Conservation (phyloP, 2,797 vertebrate genomes). For the Linurgus olivaceus region DNA sequence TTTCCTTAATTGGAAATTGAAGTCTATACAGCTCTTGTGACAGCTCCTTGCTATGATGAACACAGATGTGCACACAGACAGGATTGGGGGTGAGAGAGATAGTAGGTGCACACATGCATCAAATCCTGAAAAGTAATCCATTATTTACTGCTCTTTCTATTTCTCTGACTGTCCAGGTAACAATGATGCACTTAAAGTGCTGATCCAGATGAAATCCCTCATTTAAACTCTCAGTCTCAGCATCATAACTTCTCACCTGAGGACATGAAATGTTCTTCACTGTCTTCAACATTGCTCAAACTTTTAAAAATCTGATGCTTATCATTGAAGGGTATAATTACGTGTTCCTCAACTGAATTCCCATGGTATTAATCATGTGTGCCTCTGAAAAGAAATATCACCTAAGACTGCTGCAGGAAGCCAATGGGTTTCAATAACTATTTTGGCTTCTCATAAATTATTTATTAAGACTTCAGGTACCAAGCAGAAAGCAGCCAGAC, state of each 20-base stretch:
- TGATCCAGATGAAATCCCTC: neutral
- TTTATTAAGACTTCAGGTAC: conserved; percentile 5
- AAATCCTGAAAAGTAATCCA: neutral
- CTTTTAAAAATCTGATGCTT: neutral
- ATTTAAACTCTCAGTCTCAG: neutral
- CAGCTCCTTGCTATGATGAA: neutral
- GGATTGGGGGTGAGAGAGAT: neutral
- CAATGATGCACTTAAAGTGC: neutral
- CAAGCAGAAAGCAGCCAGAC: neutral
- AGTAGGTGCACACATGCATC: neutral
- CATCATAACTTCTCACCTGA: neutral
- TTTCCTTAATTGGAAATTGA: neutral
- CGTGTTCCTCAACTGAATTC: neutral
- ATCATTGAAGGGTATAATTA: neutral
- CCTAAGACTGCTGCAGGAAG: neutral
- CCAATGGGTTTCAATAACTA: neutral
- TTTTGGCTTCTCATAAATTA: conserved; percentile 16
- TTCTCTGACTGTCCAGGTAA: neutral
- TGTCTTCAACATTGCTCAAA: neutral
- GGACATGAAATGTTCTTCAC: neutral
- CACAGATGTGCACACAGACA: neutral
- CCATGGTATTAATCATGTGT: neutral
- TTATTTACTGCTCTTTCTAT: neutral
- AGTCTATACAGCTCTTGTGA: neutral
- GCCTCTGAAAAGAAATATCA: neutral